Conservation (phyloP, 2,888 invertebrate species). For the Metallyticus violacea region DNA sequence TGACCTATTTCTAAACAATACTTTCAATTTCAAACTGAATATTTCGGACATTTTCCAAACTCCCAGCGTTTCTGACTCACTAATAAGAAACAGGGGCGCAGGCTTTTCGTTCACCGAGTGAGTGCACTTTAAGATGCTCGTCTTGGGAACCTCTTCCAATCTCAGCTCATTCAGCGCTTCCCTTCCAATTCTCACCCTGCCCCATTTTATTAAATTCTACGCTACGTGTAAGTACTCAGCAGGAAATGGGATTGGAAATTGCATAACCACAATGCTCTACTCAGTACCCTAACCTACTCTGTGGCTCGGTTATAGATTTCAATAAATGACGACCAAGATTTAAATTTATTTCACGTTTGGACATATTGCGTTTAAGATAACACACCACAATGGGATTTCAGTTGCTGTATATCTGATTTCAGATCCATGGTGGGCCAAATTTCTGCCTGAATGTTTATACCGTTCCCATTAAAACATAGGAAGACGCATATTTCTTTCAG, state of each 20-base stretch:
- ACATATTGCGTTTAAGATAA: background rate
- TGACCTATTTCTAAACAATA: too few relatives aligned
- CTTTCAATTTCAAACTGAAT: too few relatives aligned
- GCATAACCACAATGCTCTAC: background rate
- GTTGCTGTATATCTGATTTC: too few relatives aligned
- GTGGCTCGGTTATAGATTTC: background rate
- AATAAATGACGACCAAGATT: background rate
- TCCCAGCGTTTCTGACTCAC: too few relatives aligned
- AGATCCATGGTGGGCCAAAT: too few relatives aligned
- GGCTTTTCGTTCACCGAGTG: too few relatives aligned
- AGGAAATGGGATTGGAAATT: background rate
- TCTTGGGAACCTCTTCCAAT: background rate
- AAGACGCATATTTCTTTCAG: too few relatives aligned
- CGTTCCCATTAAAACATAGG: too few relatives aligned
- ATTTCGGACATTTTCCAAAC: too few relatives aligned
- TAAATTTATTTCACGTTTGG: background rate
- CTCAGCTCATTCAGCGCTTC: background rate
- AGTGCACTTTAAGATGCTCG: background rate
- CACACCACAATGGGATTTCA: background rate
- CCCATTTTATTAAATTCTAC: background rate
- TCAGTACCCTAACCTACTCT: too few relatives aligned
- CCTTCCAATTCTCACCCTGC: background rate
- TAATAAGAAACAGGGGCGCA: too few relatives aligned
- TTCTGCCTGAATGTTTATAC: too few relatives aligned
- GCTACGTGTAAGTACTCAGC: background rate